Conservation (phyloP, 2,888 invertebrate genomes). For the Eugnorisma glareosa region DNA sequence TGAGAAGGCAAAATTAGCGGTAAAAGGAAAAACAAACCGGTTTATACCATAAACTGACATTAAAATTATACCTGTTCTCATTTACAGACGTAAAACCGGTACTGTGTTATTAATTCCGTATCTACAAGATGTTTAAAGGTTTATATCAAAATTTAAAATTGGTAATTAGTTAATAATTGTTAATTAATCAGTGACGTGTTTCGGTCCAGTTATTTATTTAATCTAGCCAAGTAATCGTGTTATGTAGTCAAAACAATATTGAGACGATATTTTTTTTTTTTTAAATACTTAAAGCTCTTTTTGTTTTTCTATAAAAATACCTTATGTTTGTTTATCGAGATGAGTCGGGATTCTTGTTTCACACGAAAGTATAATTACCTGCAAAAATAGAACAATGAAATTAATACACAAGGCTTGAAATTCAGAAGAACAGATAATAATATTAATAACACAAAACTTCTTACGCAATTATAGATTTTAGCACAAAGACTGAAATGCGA, state of each 20-base stretch:
- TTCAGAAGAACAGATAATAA: not conserved
- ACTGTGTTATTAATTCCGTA: slow-evolving; percentile 16
- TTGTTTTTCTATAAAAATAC: slow-evolving; percentile 6
- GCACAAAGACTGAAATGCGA: slow-evolving; percentile 35
- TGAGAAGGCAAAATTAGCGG: slow-evolving; percentile 31
- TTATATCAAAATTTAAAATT: not conserved
- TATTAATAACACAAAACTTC: not conserved
- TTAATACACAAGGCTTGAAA: slow-evolving; percentile 23
- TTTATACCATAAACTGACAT: slow-evolving; percentile 35
- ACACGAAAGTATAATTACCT: slow-evolving; percentile 50
- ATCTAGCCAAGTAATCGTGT: slow-evolving; percentile 1
- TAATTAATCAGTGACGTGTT: slow-evolving; percentile 18
- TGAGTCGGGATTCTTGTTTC: slow-evolving; percentile 6
- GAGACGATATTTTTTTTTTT: not conserved
- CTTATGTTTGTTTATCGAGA: slow-evolving; percentile 6
- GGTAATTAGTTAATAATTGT: slow-evolving; percentile 15
- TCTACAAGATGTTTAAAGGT: not conserved
- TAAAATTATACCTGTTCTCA: slow-evolving; percentile 13
- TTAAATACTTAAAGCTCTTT: not conserved
- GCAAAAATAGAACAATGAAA: slow-evolving; percentile 41
- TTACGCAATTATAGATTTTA: slow-evolving; percentile 20
- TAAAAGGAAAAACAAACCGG: slow-evolving; percentile 53
- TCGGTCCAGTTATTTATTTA: slow-evolving; percentile 20
- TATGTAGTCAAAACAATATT: slow-evolving; percentile 18
- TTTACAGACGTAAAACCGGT: slow-evolving; percentile 29